phyloP scores from a whole-genome alignment of 1,140 invertebrate species.

The Theocolax elegans region DNA sequence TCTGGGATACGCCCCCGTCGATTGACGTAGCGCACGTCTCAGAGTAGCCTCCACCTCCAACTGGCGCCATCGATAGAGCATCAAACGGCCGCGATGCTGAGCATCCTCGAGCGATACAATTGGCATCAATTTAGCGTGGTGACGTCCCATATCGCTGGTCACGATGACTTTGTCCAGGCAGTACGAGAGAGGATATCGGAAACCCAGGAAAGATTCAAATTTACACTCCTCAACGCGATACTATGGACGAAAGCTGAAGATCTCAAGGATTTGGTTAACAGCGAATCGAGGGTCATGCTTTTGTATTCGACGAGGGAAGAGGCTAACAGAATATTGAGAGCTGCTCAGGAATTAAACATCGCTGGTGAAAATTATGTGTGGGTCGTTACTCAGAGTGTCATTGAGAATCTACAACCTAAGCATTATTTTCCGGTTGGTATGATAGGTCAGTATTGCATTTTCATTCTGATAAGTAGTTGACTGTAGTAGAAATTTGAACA shows the following conservation, averaged over 20 bases:
- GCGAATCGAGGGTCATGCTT: constrained; percentile 93
- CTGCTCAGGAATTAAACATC: constrained; percentile 84
- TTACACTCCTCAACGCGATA: constrained; percentile 87
- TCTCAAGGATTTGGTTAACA: constrained; percentile 82
- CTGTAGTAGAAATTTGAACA: too few relatives aligned
- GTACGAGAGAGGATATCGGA: constrained; percentile 86
- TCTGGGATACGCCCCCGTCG: neutral
- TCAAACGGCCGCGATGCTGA: constrained; percentile 92
- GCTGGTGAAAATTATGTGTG: constrained; percentile 96
- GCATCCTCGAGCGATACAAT: constrained; percentile 92
- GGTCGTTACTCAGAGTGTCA: constrained; percentile 96
- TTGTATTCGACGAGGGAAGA: constrained; percentile 91
- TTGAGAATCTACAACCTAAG: constrained; percentile 81
- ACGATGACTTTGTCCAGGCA: constrained; percentile 94
- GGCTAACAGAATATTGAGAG: constrained; percentile 84
- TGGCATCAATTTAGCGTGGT: constrained; percentile 97
- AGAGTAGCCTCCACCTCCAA: constrained; percentile 87
- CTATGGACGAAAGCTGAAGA: constrained; percentile 74
- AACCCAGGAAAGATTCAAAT: constrained; percentile 89
- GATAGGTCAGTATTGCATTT: constrained; percentile 78
- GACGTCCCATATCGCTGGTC: constrained; percentile 91
- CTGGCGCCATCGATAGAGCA: constrained; percentile 93
- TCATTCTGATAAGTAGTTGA: too few relatives aligned
- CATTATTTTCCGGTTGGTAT: constrained; percentile 91
- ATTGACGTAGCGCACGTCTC: constrained; percentile 72